These are phyloP conservation scores for Temnothorax longispinosus DNA, from an alignment of 1,140 invertebrate genomes.

Conservation along the genomic window DNA sequence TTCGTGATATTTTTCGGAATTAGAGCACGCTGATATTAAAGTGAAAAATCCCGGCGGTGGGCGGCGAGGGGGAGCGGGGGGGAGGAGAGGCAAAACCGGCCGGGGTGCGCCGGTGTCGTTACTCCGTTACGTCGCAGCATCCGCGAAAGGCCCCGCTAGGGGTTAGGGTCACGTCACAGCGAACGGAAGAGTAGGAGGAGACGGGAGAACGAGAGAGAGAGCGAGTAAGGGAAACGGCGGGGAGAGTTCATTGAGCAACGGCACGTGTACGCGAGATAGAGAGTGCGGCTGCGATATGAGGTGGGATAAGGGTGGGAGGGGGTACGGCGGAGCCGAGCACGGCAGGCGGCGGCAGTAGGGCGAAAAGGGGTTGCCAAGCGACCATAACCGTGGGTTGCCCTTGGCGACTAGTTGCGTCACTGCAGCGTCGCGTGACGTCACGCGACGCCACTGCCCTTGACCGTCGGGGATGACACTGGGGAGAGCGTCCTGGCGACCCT, in stretches of 20 bases:
- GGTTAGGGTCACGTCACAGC: constrained; percentile 73
- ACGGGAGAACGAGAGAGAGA: background rate
- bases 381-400: constrained; percentile 77
- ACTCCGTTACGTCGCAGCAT: constrained; percentile 55
- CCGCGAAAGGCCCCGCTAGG: constrained; percentile 67
- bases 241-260: constrained; percentile 78
- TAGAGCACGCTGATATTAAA: background rate
- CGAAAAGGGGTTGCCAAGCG: constrained; percentile 77
- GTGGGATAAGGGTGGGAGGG: constrained; percentile 52
- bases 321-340: constrained; percentile 18
- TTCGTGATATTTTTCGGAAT: constrained; percentile 21
- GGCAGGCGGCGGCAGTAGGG: constrained; percentile 16
- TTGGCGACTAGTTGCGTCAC: constrained; percentile 80
- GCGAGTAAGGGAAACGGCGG: constrained; percentile 1
- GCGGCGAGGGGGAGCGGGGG: too few relatives aligned
- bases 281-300: constrained; percentile 48
- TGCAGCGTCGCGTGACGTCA: constrained; percentile 79
- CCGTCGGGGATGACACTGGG: constrained; percentile 71
- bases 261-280: constrained; percentile 75
- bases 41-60: background rate
- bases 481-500: constrained; percentile 73
- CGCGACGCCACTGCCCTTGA: constrained; percentile 80
- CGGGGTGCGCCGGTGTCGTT: constrained; percentile 30
- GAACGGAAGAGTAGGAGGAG: constrained; percentile 37
- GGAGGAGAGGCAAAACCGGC: background rate